Percentiles rank a stretch among this genome's conserved stretches.
These are phyloP conservation scores for Acronicta leporina DNA, from an alignment of 2,888 invertebrate species.

Conservation along the genomic window DNA sequence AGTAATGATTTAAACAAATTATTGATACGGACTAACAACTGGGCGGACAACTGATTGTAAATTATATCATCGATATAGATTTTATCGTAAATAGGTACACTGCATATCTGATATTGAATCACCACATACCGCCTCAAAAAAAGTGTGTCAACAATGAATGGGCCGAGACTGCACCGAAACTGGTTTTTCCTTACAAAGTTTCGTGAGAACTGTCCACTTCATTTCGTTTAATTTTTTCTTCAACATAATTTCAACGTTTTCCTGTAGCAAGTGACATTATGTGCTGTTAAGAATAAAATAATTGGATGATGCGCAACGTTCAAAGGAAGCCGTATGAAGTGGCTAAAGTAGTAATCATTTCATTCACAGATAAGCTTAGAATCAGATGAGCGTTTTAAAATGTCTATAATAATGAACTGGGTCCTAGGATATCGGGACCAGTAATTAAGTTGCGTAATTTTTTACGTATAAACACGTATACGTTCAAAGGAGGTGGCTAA, in stretches of 20 bases:
- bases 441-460: background rate
- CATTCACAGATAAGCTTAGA: conserved; percentile 13
- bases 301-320: conserved; percentile 27
- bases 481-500: conserved; percentile 3
- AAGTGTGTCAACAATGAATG: conserved; percentile 67
- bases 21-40: background rate
- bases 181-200: conserved; percentile 60
- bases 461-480: background rate
- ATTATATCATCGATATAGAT: conserved; percentile 18
- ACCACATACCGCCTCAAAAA: conserved; percentile 41
- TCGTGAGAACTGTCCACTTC: conserved; percentile 54
- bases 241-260: conserved; percentile 42
- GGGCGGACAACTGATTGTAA: conserved; percentile 2
- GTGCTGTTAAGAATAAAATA: conserved; percentile 38
- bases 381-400: too few species aligned
- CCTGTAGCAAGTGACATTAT: conserved; percentile 36
- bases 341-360: conserved; percentile 9
- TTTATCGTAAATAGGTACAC: conserved; percentile 22
- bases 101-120: conserved; percentile 39
- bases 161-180: conserved; percentile 63
- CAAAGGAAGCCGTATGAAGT: conserved; percentile 35
- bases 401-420: background rate
- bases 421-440: background rate
- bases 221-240: conserved; percentile 43
- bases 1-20: too few species aligned